These are phyloP conservation scores for Reticulitermes speratus DNA, from an alignment of 1,140 invertebrate species.

Conservation along the genomic window DNA sequence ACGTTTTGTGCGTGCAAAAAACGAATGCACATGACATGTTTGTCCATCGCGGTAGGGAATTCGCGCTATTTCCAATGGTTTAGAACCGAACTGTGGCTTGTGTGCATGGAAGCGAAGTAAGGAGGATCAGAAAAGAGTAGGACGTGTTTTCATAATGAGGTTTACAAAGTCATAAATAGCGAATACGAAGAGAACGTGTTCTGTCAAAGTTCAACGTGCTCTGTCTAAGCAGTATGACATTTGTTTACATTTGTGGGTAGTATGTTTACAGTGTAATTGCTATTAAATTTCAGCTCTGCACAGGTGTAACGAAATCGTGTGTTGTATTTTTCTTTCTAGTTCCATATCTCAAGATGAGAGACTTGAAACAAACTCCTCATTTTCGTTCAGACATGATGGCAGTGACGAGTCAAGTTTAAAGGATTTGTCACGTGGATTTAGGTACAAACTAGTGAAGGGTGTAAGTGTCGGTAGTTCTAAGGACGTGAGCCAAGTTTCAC, in stretches of 20 bases:
- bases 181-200: not conserved
- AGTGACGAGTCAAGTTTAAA: conserved; percentile 27
- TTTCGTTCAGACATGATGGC: not conserved
- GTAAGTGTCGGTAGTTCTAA: conserved; percentile 14
- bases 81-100: not conserved
- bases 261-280: not conserved
- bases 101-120: not conserved
- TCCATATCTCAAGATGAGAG: not conserved
- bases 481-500: conserved; percentile 20
- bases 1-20: not conserved
- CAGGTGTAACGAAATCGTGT: not conserved
- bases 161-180: not conserved
- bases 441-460: conserved; percentile 30
- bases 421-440: conserved; percentile 27
- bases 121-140: not conserved
- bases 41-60: not conserved
- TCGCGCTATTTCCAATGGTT: not conserved
- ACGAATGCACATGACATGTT: not conserved
- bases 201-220: not conserved
- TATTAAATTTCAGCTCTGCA: not conserved
- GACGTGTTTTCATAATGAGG: not conserved
- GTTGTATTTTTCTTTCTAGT: not conserved
- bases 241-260: not conserved
- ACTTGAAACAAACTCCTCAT: not conserved
- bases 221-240: not conserved